Conservation (phyloP, 2,888 invertebrate species). For the Lingula anatina region DNA sequence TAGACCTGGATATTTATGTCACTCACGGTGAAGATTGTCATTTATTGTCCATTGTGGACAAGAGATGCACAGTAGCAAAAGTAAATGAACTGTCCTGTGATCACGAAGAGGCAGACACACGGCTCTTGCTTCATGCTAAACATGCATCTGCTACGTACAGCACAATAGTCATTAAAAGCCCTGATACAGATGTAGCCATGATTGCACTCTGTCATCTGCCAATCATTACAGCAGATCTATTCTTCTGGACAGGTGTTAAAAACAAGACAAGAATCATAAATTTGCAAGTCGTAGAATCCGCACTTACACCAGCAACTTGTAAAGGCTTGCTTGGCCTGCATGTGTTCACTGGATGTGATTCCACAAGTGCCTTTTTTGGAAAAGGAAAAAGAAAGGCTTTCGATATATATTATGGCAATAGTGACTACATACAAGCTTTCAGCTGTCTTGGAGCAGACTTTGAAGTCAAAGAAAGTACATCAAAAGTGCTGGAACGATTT, state of each 20-base stretch:
- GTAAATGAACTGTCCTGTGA: neutral
- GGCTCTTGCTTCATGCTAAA: constrained; percentile 4
- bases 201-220: neutral
- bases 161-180: neutral
- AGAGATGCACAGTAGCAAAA: neutral
- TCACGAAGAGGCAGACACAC: constrained; percentile 7
- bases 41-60: neutral
- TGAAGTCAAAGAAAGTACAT: too few species aligned
- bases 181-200: constrained; percentile 4
- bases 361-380: constrained; percentile 1
- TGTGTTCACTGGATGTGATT: constrained; percentile 5
- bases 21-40: neutral
- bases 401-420: neutral
- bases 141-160: constrained; percentile 1
- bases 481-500: neutral
- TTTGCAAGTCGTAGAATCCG: neutral
- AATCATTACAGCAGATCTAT: neutral
- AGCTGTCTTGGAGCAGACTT: neutral
- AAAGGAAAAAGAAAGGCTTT: constrained; percentile 4
- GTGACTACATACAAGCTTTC: neutral
- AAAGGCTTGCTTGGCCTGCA: constrained; percentile 2
- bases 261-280: neutral
- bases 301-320: neutral
- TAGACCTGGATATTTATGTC: neutral
- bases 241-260: neutral